Conservation (phyloP, 2,113 vertebrate species). For the Siniperca knerii region DNA sequence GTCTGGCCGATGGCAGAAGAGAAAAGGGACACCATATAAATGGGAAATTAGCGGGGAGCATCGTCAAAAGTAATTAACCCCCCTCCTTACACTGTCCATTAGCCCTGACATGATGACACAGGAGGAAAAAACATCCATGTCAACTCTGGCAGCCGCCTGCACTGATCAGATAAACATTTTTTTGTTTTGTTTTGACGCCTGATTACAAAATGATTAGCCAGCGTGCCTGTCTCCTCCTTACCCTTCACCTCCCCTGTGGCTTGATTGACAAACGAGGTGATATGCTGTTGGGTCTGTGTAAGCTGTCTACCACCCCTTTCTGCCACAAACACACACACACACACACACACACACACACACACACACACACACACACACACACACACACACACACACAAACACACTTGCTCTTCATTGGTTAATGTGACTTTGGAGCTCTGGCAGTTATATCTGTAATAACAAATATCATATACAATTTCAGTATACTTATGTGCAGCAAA, state of each 20-base stretch:
- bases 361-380: constrained; percentile 7
- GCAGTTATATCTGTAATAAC: not conserved
- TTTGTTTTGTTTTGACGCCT: constrained; percentile 87
- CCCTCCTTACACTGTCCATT: constrained; percentile 91
- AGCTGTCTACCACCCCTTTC: constrained; percentile 66
- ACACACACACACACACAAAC: constrained; percentile 18
- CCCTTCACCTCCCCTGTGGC: constrained; percentile 78
- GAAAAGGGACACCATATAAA: constrained; percentile 91
- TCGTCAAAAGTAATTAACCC: constrained; percentile 98
- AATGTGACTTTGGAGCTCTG: constrained; percentile 5
- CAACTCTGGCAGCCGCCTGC: constrained; percentile 91
- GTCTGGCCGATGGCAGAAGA: constrained; percentile 88
- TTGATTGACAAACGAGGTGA: constrained; percentile 81
- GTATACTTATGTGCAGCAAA: not conserved
- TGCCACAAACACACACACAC: constrained; percentile 30
- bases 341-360: constrained; percentile 5
- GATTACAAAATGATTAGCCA: constrained; percentile 92
- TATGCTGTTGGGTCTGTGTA: constrained; percentile 67
- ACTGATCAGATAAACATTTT: constrained; percentile 96
- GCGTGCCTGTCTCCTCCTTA: constrained; percentile 81
- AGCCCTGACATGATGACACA: constrained; percentile 94
- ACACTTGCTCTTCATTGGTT: constrained; percentile 4
- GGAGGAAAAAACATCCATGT: constrained; percentile 88
- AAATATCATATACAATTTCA: not conserved
- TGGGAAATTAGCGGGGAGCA: constrained; percentile 94